phyloP scores from a whole-genome alignment of 2,888 invertebrate genomes.

The Meta bourneti region DNA sequence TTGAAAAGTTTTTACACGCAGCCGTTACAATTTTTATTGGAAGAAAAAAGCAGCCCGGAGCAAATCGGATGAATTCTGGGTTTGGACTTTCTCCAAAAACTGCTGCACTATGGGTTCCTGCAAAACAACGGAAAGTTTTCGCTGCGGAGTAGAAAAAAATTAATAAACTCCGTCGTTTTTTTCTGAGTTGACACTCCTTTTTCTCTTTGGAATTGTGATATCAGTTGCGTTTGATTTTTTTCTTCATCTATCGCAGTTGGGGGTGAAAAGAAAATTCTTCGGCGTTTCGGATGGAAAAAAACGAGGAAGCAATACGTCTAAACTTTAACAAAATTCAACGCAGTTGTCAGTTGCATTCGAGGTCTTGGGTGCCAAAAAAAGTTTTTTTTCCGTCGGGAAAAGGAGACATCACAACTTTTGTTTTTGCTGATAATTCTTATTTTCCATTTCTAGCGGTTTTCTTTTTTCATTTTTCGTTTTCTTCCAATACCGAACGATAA shows the following conservation, averaged over 20 bases:
- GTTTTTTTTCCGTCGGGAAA: conserved; percentile 10
- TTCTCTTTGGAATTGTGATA: conserved; percentile 13
- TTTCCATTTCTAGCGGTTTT: conserved; percentile 3
- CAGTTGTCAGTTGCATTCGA: conserved; percentile 53
- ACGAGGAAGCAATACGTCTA: conserved; percentile 24
- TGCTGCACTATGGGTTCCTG: neutral
- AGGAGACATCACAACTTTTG: neutral
- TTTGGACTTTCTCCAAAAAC: conserved; percentile 8
- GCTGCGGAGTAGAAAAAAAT: conserved; percentile 17
- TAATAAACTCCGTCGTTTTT: conserved; percentile 30
- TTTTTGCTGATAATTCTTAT: neutral
- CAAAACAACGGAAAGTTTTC: neutral
- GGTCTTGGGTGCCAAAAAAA: neutral
- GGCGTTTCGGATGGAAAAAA: neutral
- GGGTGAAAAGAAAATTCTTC: conserved; percentile 10
- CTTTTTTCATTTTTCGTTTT: neutral
- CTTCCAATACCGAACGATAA: neutral
- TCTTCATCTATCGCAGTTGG: conserved; percentile 5
- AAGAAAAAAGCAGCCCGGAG: conserved; percentile 9
- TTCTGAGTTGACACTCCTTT: conserved; percentile 5
- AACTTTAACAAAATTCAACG: conserved; percentile 41
- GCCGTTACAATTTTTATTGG: conserved; percentile 33
- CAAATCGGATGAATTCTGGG: conserved; percentile 21
- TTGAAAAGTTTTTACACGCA: conserved; percentile 26
- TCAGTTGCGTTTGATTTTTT: conserved; percentile 8